These are phyloP conservation scores for Neomicropteryx cornuta DNA, from an alignment of 1,140 invertebrate genomes.

Conservation along the genomic window DNA sequence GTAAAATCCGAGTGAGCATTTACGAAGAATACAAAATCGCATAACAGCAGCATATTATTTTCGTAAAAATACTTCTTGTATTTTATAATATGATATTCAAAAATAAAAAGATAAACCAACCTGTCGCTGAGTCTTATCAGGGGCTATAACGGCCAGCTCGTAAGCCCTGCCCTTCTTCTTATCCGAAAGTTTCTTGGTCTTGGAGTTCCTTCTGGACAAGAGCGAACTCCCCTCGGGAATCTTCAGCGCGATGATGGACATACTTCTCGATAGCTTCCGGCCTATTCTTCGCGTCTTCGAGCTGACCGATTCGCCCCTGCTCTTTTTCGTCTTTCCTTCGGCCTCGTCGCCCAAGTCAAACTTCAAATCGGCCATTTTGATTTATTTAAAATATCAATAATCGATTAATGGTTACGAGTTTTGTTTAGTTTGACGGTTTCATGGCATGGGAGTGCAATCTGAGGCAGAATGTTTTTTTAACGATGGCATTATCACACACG, in stretches of 20 bases:
- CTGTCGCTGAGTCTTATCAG: constrained; percentile 45
- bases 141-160: constrained; percentile 41
- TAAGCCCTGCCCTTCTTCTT: constrained; percentile 34
- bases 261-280: constrained; percentile 38
- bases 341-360: no score
- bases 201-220: constrained; percentile 29
- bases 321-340: constrained; percentile 23
- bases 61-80: no score
- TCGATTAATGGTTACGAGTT: neutral
- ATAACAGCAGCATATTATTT: no score
- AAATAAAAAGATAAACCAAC: no score
- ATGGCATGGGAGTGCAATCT: no score
- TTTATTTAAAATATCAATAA: no score
- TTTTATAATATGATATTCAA: no score
- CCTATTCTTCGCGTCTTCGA: constrained; percentile 37
- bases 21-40: no score
- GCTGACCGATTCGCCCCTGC: constrained; percentile 32
- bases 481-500: no score
- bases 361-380: no score
- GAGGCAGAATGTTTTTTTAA: no score
- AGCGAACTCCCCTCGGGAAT: constrained; percentile 36
- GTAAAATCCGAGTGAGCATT: no score
- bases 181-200: constrained; percentile 23
- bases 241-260: constrained; percentile 41
- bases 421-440: neutral